Percentiles rank a stretch among this genome's conserved stretches.
Conservation (phyloP, 2,888 invertebrate species). For the Dolomedes plantarius region DNA sequence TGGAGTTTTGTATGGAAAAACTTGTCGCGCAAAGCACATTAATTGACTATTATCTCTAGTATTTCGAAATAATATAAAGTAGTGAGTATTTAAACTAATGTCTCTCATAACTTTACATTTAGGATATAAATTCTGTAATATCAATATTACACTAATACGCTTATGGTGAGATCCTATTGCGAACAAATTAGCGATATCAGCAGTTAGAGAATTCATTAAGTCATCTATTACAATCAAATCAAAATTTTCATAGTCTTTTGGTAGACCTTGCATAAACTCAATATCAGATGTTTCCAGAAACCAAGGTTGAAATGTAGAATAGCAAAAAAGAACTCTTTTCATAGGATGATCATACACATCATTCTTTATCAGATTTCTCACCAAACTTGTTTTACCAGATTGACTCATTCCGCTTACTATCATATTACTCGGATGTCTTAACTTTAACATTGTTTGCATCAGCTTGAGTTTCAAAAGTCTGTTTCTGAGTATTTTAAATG, state of each 20-base stretch:
- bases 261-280: slow-evolving; percentile 30
- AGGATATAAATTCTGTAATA: slow-evolving; percentile 48
- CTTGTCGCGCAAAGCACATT: slow-evolving; percentile 35
- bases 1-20: slow-evolving; percentile 14
- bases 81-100: slow-evolving; percentile 36
- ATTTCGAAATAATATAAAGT: slow-evolving; percentile 53
- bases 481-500: too few species aligned
- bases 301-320: slow-evolving; percentile 26
- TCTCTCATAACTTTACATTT: slow-evolving; percentile 31
- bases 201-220: slow-evolving; percentile 20
- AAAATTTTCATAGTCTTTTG: neutral
- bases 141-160: slow-evolving; percentile 23
- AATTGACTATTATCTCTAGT: too few species aligned
- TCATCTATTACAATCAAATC: slow-evolving; percentile 33
- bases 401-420: neutral
- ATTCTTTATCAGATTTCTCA: slow-evolving; percentile 11
- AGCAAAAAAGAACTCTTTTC: slow-evolving; percentile 32
- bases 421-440: slow-evolving; percentile 14
- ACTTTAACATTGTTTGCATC: slow-evolving; percentile 27
- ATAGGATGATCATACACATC: slow-evolving; percentile 9
- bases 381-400: slow-evolving; percentile 21
- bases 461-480: too few species aligned
- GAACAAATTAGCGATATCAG: slow-evolving; percentile 19
- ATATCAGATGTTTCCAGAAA: slow-evolving; percentile 20
- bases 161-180: slow-evolving; percentile 33